phyloP scores from a whole-genome alignment of 2,888 invertebrate species.

The Rhingia campestris region DNA sequence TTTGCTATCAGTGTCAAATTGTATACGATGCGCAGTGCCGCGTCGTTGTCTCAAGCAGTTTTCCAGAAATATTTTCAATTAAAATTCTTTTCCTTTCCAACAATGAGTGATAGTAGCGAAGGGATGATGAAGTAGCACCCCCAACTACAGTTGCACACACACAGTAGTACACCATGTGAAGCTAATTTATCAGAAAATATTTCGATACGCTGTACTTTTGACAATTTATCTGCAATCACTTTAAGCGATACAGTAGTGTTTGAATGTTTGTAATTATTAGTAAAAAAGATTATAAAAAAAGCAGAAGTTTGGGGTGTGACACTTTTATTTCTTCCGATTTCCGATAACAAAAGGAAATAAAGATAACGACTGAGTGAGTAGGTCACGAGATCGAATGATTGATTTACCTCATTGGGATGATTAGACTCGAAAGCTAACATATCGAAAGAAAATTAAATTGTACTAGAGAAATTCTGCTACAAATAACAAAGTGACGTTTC shows the following conservation, averaged over 20 bases:
- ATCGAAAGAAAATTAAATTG: too few relatives aligned
- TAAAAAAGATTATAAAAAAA: not conserved
- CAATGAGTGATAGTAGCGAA: slow-evolving; percentile 37
- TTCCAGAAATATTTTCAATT: slow-evolving; percentile 60
- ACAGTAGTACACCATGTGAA: slow-evolving; percentile 6
- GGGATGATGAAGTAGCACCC: slow-evolving; percentile 7
- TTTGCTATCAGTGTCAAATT: slow-evolving; percentile 42
- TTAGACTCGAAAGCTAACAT: too few relatives aligned
- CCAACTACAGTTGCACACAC: not conserved
- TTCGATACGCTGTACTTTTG: slow-evolving; percentile 30
- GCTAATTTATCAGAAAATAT: slow-evolving; percentile 41
- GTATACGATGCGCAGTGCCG: not conserved
- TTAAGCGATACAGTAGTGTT: not conserved
- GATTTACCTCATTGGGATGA: too few relatives aligned
- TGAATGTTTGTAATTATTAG: not conserved
- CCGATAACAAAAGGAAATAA: too few relatives aligned
- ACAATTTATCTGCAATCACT: not conserved
- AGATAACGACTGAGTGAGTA: too few relatives aligned
- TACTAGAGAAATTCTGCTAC: too few relatives aligned
- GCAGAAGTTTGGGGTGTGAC: too few relatives aligned
- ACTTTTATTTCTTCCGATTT: too few relatives aligned
- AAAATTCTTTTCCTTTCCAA: slow-evolving; percentile 54
- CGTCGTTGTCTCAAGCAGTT: slow-evolving; percentile 17
- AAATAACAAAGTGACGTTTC: too few relatives aligned
- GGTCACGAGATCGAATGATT: too few relatives aligned